Evolutionary conservation across 2,113 vertebrate genomes (phyloP).

Genomic region (Rhegmatorhina hoffmannsi): DNA sequence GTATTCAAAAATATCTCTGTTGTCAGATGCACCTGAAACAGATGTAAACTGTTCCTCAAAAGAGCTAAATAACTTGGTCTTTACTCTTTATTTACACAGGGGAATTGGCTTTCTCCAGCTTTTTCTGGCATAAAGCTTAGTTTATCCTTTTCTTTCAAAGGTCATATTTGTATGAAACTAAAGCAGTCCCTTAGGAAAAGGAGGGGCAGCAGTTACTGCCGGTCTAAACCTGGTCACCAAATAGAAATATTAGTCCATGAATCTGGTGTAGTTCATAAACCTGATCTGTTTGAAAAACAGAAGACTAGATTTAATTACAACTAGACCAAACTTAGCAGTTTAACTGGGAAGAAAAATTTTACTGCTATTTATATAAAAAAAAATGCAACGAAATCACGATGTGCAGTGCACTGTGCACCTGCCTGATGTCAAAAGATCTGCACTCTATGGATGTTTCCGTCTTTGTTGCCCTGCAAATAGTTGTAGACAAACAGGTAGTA

Average conservation of each 20-base stretch:
- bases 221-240: background rate
- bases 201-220: background rate
- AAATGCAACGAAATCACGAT: background rate
- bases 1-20: background rate
- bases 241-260: background rate
- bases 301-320: conserved; percentile 6
- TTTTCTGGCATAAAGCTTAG: background rate
- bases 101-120: background rate
- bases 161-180: background rate
- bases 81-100: background rate
- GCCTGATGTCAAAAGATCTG: background rate
- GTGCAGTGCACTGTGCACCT: accelerated
- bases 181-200: background rate
- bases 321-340: background rate
- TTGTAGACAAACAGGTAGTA: background rate
- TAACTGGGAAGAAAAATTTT: background rate
- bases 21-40: background rate
- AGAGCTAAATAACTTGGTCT: background rate
- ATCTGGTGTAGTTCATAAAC: background rate
- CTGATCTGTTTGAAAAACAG: background rate
- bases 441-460: background rate
- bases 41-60: background rate
- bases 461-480: background rate
- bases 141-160: conserved; percentile 20
- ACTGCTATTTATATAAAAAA: background rate